Base-by-base conservation (phyloP, 2,888 invertebrate genomes). In the Pachydiplax longipennis region DNA sequence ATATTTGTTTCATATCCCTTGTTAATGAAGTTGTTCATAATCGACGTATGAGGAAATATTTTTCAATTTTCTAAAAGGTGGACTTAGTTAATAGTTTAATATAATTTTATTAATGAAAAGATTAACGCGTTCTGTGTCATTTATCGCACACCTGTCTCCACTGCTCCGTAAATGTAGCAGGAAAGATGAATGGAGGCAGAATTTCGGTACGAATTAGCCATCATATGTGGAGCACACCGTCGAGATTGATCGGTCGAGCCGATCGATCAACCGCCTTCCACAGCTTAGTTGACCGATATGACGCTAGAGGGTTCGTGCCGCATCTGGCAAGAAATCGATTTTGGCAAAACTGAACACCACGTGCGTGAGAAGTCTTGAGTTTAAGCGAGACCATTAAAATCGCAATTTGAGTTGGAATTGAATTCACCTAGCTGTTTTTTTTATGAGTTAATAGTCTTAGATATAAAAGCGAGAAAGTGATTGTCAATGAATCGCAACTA, bases 271-370 rank as follows among this genome's bases (percentile, higher is more conserved):
- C 37, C 61, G 61, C 35, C 65, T 61, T 35, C 61, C 35, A 22
- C 25, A 37, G 87, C 37, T 58, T 87, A 87, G 87, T 87, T 87
- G n/a, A 61, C 22, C 87, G 87, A 87, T 87, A 25, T 37, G 61
- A 31, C 87, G 37, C 18, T 61, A 87, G 87, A 61, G 65, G 87
- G 87, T 22, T 61, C 35, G 58, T 61, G 87, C 65, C 87, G 61
- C 87, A 61, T 61, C 61, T 12, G 18, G 53, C 37, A 37, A 37
- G 61, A 87, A 87, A 61, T 87, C 87, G 87, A 87, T 87, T 61
- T 37, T 22, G 35, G 6, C 35, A n/a, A 61, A 18, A 13, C 25
- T 25, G 13, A 1, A 65, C 8, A n/a, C 73, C 73, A 73, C 65
- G 65, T 65, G 65, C 65, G 25, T 18, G 22, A 65, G 25, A 22